A percentile compares a stretch with the other conserved stretches of the same genome.
These are phyloP conservation scores for Protomyctophum bolini DNA, from an alignment of 2,113 vertebrate genomes.

Conservation along the genomic window DNA sequence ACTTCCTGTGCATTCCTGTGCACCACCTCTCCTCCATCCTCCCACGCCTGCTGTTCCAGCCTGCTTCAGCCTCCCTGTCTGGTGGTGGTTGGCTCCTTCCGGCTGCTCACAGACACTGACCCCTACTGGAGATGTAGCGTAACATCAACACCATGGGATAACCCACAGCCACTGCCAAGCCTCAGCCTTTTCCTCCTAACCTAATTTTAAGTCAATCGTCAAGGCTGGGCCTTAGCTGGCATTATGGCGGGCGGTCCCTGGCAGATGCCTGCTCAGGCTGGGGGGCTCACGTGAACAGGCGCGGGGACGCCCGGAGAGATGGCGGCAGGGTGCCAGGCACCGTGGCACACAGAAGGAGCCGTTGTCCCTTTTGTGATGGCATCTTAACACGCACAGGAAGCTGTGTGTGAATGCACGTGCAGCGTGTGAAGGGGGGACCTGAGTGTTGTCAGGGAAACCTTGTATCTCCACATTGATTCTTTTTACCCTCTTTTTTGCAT, in stretches of 20 bases:
- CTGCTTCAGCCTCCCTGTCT: neutral
- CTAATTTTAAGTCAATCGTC: slow-evolving; percentile 7
- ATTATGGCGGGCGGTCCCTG: neutral
- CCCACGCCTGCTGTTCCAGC: neutral
- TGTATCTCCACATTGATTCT: no score
- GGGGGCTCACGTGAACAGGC: neutral
- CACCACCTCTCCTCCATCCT: slow-evolving; percentile 5
- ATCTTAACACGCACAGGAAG: neutral
- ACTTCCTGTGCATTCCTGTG: slow-evolving; percentile 48
- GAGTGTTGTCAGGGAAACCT: neutral
- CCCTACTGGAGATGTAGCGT: slow-evolving; percentile 47
- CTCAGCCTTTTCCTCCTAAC: neutral
- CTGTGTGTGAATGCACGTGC: neutral
- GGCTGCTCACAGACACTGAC: slow-evolving; percentile 31
- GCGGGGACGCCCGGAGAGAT: neutral
- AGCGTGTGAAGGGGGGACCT: neutral
- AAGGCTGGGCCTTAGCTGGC: neutral
- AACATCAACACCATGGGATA: neutral
- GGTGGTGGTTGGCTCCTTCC: neutral
- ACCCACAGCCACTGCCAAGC: neutral
- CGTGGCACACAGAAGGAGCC: slow-evolving; percentile 5
- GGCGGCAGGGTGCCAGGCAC: neutral
- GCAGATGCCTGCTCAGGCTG: slow-evolving; percentile 4
- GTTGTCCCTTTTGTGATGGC: slow-evolving; percentile 12
- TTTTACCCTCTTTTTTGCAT: neutral